These are phyloP conservation scores for Lepidothrix coronata DNA, from an alignment of 2,113 vertebrate species.

Conservation along the genomic window DNA sequence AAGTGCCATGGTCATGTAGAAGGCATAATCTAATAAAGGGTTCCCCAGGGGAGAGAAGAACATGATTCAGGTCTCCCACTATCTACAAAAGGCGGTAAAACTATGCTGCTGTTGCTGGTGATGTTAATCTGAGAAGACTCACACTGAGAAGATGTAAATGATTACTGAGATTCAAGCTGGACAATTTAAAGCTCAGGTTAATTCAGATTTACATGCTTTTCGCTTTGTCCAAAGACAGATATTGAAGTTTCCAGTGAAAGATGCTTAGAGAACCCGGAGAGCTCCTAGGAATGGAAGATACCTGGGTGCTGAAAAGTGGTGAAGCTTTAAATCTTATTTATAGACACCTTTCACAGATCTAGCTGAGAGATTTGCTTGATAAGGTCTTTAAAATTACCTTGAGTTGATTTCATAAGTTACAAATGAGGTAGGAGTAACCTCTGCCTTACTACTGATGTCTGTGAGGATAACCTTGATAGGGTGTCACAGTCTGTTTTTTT, in stretches of 20 bases:
- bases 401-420: background rate
- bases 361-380: background rate
- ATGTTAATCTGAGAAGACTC: background rate
- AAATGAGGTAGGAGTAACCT: background rate
- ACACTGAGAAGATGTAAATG: background rate
- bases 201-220: background rate
- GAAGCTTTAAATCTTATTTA: background rate
- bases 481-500: background rate
- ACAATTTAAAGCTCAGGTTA: background rate
- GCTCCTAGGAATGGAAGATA: background rate
- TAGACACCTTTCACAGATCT: background rate
- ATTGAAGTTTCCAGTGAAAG: background rate
- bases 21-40: background rate
- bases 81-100: background rate
- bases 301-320: background rate
- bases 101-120: rapidly evolving
- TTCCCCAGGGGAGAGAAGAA: background rate
- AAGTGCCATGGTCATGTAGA: background rate
- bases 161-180: background rate
- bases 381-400: background rate
- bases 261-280: background rate
- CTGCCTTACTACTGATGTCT: background rate
- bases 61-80: rapidly evolving
- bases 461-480: background rate
- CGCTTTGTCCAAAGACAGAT: background rate